Percentiles rank a stretch among this genome's conserved stretches.
These are phyloP conservation scores for Hermaeophaga mercurialis DNA, from an alignment of 2,888 invertebrate genomes.

Conservation along the genomic window DNA sequence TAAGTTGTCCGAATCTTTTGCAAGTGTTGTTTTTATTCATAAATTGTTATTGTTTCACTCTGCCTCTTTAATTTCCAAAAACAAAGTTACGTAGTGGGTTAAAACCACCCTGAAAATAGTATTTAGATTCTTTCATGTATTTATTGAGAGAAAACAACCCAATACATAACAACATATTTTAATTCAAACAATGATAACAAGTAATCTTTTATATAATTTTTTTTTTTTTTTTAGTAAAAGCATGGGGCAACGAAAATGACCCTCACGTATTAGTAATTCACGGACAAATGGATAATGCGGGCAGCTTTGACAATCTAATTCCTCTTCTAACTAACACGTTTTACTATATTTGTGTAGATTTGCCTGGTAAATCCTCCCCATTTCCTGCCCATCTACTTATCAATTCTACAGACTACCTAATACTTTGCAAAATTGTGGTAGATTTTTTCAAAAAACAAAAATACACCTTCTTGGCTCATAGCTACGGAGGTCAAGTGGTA, in stretches of 20 bases:
- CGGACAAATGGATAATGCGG: slow-evolving; percentile 66
- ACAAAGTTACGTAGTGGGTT: no score
- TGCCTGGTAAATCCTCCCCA: slow-evolving; percentile 66
- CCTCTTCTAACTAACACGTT: slow-evolving; percentile 59
- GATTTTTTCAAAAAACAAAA: slow-evolving; percentile 48
- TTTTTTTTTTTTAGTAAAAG: slow-evolving; percentile 58
- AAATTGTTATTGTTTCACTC: no score
- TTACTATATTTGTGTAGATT: slow-evolving; percentile 60
- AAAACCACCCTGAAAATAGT: no score
- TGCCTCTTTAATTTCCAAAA: no score
- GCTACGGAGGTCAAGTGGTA: slow-evolving; percentile 61
- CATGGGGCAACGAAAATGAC: slow-evolving; percentile 64
- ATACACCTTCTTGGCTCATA: slow-evolving; percentile 52
- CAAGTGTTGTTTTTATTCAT: no score
- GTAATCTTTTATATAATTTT: no score
- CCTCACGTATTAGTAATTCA: slow-evolving; percentile 65
- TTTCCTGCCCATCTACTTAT: slow-evolving; percentile 56
- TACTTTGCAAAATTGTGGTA: slow-evolving; percentile 47
- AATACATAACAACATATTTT: no score
- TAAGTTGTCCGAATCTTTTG: no score
- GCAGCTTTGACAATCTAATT: slow-evolving; percentile 63
- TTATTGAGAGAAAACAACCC: no score
- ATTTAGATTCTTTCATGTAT: no score
- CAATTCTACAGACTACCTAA: slow-evolving; percentile 56
- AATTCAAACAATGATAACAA: no score